Conservation (phyloP, 2,797 vertebrate genomes). For the Myotis planiceps region DNA sequence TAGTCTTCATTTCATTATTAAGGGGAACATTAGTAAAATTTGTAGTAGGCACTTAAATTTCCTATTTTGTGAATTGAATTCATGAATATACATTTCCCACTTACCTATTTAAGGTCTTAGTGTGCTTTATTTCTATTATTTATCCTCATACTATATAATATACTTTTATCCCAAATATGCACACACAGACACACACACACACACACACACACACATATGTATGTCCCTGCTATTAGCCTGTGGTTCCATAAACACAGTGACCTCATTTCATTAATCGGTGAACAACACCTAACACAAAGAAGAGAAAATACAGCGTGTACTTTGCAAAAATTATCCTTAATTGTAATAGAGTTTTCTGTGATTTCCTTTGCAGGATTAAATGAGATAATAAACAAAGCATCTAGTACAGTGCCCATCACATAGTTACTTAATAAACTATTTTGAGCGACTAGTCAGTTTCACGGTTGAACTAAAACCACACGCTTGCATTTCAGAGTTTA, state of each 20-base stretch:
- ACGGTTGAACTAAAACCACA: not conserved
- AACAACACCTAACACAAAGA: not conserved
- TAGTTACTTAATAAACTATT: not conserved
- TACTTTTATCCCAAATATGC: not conserved
- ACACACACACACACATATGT: too few species aligned
- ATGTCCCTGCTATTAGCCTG: not conserved
- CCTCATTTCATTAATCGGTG: not conserved
- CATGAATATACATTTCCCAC: not conserved
- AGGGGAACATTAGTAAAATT: not conserved
- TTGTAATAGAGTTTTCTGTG: too few species aligned
- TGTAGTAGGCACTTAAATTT: not conserved
- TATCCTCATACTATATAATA: not conserved
- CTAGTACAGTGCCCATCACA: not conserved
- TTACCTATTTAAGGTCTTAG: not conserved
- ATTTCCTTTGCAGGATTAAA: not conserved
- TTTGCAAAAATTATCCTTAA: not conserved
- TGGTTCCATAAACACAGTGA: not conserved
- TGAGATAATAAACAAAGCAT: not conserved
- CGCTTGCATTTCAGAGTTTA: not conserved
- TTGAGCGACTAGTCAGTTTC: not conserved
- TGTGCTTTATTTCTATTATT: not conserved
- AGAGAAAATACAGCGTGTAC: not conserved
- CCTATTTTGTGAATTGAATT: slow-evolving; percentile 1
- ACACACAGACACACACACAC: too few species aligned
- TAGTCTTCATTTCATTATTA: not conserved